A percentile compares a stretch with the other conserved stretches of the same genome.
These are phyloP conservation scores for Pluvianellus socialis DNA, from an alignment of 2,113 vertebrate species.

Conservation along the genomic window DNA sequence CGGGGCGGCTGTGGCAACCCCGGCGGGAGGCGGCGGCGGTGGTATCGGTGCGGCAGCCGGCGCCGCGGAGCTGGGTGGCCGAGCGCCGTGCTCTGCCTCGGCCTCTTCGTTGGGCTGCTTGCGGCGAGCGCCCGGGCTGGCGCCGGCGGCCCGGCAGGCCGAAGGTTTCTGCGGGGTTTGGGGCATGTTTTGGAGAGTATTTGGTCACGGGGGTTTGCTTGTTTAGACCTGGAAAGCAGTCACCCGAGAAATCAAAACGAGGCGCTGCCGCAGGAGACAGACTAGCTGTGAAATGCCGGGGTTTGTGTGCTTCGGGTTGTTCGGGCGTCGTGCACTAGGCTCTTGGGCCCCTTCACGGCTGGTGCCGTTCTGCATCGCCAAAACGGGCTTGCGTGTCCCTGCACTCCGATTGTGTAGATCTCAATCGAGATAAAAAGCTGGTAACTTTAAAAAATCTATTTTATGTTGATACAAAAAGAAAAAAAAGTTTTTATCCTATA, in stretches of 20 bases:
- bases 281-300: accelerated
- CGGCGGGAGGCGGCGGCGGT: background rate
- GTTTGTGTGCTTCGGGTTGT: accelerated
- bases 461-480: background rate
- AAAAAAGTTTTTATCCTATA: background rate
- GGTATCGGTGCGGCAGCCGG: accelerated
- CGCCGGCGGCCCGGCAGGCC: background rate
- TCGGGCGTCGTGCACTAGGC: accelerated
- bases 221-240: accelerated
- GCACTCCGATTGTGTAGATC: accelerated
- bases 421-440: background rate
- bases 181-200: accelerated
- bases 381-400: background rate
- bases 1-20: accelerated
- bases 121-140: too few species aligned
- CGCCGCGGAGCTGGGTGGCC: accelerated
- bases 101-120: accelerated
- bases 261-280: accelerated
- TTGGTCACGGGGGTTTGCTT: accelerated
- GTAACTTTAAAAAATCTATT: background rate
- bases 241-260: accelerated
- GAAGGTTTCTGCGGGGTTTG: background rate
- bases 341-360: accelerated
- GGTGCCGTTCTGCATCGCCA: background rate
- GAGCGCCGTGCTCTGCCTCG: accelerated